These are phyloP conservation scores for Stenoptilia bipunctidactyla DNA, from an alignment of 2,888 invertebrate genomes.

Conservation along the genomic window DNA sequence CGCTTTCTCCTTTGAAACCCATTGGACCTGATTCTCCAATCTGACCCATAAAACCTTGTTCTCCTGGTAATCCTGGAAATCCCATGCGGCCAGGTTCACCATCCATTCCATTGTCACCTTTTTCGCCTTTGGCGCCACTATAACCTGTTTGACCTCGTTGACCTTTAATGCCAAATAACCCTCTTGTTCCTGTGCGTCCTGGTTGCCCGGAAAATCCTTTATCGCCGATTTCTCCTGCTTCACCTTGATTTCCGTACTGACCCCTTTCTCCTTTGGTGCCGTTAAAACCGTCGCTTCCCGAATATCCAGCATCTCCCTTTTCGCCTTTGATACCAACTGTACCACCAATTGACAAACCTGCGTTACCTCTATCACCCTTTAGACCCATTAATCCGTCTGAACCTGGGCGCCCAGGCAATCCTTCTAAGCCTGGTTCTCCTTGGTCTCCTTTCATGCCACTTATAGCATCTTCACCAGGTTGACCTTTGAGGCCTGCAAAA, in stretches of 20 bases:
- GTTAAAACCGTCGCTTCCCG: constrained; percentile 52
- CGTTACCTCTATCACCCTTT: constrained; percentile 71
- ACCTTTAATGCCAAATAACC: constrained; percentile 46
- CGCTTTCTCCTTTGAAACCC: constrained; percentile 65
- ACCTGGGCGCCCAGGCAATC: constrained; percentile 57
- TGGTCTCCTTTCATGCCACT: constrained; percentile 74
- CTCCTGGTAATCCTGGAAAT: constrained; percentile 68
- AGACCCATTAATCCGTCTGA: constrained; percentile 48
- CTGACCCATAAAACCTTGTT: constrained; percentile 44
- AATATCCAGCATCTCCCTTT: constrained; percentile 70
- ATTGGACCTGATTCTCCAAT: constrained; percentile 60
- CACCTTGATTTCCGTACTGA: constrained; percentile 58
- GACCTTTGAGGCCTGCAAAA: constrained; percentile 64
- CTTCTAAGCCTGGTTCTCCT: constrained; percentile 62
- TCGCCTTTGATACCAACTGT: constrained; percentile 71
- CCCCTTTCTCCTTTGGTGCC: constrained; percentile 73
- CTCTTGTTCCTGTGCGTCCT: constrained; percentile 72
- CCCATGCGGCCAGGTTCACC: constrained; percentile 63
- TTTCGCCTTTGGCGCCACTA: constrained; percentile 37
- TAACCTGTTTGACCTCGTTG: constrained; percentile 66
- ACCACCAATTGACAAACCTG: constrained; percentile 55
- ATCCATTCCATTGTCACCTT: constrained; percentile 41
- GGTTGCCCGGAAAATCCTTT: constrained; percentile 61
- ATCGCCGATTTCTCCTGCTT: constrained; percentile 58
- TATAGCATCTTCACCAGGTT: constrained; percentile 72